Evolutionary conservation across 2,797 vertebrate genomes (phyloP), one percentile per base, ranked within the genome.

Genomic region (Pelochelys cantorii): DNA sequence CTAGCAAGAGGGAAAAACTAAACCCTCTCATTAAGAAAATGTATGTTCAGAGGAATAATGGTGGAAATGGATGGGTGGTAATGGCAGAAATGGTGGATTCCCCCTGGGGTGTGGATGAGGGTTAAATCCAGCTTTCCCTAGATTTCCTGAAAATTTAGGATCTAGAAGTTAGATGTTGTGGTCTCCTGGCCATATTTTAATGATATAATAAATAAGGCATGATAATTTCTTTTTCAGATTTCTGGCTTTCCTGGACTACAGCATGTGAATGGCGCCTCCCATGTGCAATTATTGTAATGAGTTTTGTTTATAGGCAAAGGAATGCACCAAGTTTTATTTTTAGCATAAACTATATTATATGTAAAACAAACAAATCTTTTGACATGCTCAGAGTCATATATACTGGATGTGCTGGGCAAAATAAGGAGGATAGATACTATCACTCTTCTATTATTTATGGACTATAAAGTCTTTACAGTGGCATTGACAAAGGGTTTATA

Each of bases 401-500:
- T 97, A 95, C 87, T 95, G 91, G 95, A 96, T 97, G 96, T 95
- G 86, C 87, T 95, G 96, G 93, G 97, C 93, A 97, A 98, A 98
- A 98, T 95, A 97, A 97, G 96, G 94, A 96, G 94, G 95, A 97
- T 96, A 98, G 97, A 97, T 97, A 96, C 97, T 95, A 97, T 97
- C 92, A 5, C 95, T 98, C 97, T 97, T 98, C 97, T 97, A 97
- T 98, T 98, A 97, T 97, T 97, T 98, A 98, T 97, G 97, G 97
- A 97, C 97, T 97, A 98, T 98, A 98, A 98, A 98, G 97, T 97
- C 97, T 98, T 98, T 97, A 98, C 97, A 83, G 96, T 98, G 98
- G 98, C 98, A 98, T 97, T 98, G 98, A 98, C 97, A 97, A 98
- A 98, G 97, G 96, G 98, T 97, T 98, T 98, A 98, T 98, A 98